Base-by-base conservation (phyloP, 2,888 invertebrate genomes). In the Aspidapion aeneum region DNA sequence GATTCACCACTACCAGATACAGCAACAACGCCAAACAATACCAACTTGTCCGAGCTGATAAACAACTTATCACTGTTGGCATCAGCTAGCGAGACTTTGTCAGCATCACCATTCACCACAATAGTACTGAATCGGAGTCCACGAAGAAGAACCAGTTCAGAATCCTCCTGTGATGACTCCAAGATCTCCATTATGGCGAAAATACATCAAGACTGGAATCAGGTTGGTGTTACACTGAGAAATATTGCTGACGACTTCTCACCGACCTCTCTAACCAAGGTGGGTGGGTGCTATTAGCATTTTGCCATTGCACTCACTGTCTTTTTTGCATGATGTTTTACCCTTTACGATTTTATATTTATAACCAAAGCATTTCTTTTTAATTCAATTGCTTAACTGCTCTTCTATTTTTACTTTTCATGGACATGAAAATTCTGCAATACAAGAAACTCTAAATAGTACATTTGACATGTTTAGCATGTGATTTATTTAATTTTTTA, bases 221-320 rank as follows among this genome's bases (percentile, higher is more conserved):
- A 77, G 72, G 76, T 77, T 70, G 74, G 77, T 71, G 68, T 70
- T 65, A 68, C 68, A 52, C 68, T 71, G 51, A 68, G 72, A 66
- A 72, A 74, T 67, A 72, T 73, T 63, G 70, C 71, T 66, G 72
- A 72, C 62, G 72, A 73, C 62, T 70, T 71, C 64, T 62, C 70
- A 60, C 63, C 67, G 48, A 61, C 68, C 66, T 66, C 65, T 63
- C 66, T 67, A 62, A 61, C 60, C 58, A 69, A 74, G 72, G 73
- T 74, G 71, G 71, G 73, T 72, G 70, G 70, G 71, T 67, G 68
- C 64, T 64, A 55, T 64, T 62, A 35, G 35, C 35, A 48, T 60
- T 66, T 56, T 63, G 63, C 66, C 65, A 63, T 65, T 64, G 67
- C 69, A 67, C 69, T 67, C 70, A 65, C 67, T 65, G 62, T 61